Evolutionary conservation across 2,888 invertebrate genomes (phyloP), one percentile per base, ranked within the genome.

Genomic region (Parochlus steinenii): DNA sequence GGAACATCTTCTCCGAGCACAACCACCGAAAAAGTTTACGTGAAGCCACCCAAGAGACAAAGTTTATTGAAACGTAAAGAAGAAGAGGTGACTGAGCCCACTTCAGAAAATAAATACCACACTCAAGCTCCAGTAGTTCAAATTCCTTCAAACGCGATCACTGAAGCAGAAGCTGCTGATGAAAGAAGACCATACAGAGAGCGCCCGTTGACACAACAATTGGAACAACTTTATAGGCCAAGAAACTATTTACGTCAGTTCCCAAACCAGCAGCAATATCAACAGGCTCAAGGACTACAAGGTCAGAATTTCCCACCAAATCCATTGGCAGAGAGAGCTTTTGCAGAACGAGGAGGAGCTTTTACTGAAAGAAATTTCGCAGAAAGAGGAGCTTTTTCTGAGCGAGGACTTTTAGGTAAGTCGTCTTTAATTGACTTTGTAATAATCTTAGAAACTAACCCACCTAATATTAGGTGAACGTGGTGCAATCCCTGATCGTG

Each of bases 111-210:
- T 41, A 60, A 55, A 43, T 57, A 58, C 35, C 59, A 64, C 38
- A 67, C 67, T 6, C 59, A 67, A 15, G 66, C 62, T 34, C 61
- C 69, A 33, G 58, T 65, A 39, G 66, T 68, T 35, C 68, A 69
- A 45, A 65, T 69, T 35, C 67, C 65, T 32, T 49, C 55, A 6
- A 56, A 56, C n/a, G n/a, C n/a, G n/a, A n/a, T n/a, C n/a, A 16
- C 30, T n/a, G 25, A 16, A 15, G 10, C 31, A n/a, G 37, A 41
- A 29, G 26, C 37, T 6, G 26, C 11, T 17, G 41, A 41, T 16
- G 42, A 44, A 11, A 39, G 41, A 23, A 37, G 38, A 36, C 23
- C 31, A 7, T 23, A 39, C 5, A 31, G 39, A 19, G 36, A 43
- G 18, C 33, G 43, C 33, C 42, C 30, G 6, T 18, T 36, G n/a